Evolutionary conservation across 2,113 vertebrate species (phyloP).

Genomic region (Centropus unirufus): DNA sequence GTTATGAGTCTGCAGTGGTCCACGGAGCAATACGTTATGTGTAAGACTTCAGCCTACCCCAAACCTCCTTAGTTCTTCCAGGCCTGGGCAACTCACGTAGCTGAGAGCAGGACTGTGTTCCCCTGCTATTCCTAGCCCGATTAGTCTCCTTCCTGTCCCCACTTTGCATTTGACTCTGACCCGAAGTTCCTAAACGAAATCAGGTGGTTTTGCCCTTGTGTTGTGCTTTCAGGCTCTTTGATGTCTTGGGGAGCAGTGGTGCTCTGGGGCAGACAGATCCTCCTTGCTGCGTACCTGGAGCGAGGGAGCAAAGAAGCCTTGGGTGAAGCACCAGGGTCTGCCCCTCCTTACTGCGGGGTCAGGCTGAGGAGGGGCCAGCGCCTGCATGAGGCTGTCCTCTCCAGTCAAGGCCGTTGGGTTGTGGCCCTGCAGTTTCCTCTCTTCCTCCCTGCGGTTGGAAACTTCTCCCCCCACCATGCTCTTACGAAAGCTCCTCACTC

Average conservation of each 20-base stretch:
- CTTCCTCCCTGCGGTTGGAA: slow-evolving; percentile 81
- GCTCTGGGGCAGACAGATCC: background rate
- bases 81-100: background rate
- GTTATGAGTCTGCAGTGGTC: background rate
- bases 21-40: background rate
- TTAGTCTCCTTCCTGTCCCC: background rate
- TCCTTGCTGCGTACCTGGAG: background rate
- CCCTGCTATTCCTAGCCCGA: slow-evolving; percentile 11
- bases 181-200: slow-evolving; percentile 41
- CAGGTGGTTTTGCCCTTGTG: background rate
- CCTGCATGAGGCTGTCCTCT: background rate
- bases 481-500: slow-evolving; percentile 79
- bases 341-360: background rate
- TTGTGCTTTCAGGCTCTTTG: background rate
- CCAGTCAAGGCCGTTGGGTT: slow-evolving; percentile 14
- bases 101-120: background rate
- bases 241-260: accelerated
- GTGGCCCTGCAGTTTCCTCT: slow-evolving; percentile 67
- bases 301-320: background rate
- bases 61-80: background rate
- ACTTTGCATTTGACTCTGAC: slow-evolving; percentile 26
- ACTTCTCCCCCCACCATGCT: slow-evolving; percentile 67
- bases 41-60: background rate
- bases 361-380: background rate
- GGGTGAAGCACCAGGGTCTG: accelerated